phyloP scores from a whole-genome alignment of 2,888 invertebrate species.

The Drosophila subsilvestris region DNA sequence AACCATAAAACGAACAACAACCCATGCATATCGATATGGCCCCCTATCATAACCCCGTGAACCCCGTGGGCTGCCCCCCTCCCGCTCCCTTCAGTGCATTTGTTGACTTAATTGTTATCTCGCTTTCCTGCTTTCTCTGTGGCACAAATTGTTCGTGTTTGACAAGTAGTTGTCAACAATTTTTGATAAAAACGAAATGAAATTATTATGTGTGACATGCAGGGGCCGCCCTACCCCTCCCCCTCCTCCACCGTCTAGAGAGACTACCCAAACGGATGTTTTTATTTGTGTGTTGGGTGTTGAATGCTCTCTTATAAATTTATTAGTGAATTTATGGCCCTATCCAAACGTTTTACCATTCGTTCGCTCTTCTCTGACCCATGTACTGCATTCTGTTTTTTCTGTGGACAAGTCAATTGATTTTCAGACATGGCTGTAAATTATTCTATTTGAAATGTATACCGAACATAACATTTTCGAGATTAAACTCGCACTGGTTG shows the following conservation, averaged over 20 bases:
- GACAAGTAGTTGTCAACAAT: constrained; percentile 75
- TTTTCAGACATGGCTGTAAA: constrained; percentile 69
- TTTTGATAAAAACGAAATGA: constrained; percentile 63
- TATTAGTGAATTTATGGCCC: constrained; percentile 64
- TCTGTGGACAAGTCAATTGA: constrained; percentile 50
- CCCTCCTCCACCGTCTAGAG: constrained; percentile 5
- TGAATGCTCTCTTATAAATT: constrained; percentile 53
- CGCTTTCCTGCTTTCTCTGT: constrained; percentile 44
- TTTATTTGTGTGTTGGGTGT: constrained; percentile 48
- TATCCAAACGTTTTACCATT: constrained; percentile 50
- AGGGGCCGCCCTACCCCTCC: not conserved
- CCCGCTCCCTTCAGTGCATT: constrained; percentile 18
- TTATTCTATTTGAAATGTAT: constrained; percentile 51
- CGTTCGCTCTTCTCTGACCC: constrained; percentile 4
- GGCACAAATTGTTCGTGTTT: constrained; percentile 76
- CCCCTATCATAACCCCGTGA: constrained; percentile 25
- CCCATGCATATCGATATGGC: constrained; percentile 61
- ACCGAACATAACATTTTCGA: constrained; percentile 1
- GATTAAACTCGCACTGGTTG: not conserved
- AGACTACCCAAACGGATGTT: constrained; percentile 50
- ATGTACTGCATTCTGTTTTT: not conserved
- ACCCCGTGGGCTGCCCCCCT: constrained; percentile 7
- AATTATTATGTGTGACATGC: constrained; percentile 53
- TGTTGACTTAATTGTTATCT: constrained; percentile 74
- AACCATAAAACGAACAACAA: constrained; percentile 66